Conservation (phyloP, 2,113 vertebrate genomes). For the Tachycineta bicolor region DNA sequence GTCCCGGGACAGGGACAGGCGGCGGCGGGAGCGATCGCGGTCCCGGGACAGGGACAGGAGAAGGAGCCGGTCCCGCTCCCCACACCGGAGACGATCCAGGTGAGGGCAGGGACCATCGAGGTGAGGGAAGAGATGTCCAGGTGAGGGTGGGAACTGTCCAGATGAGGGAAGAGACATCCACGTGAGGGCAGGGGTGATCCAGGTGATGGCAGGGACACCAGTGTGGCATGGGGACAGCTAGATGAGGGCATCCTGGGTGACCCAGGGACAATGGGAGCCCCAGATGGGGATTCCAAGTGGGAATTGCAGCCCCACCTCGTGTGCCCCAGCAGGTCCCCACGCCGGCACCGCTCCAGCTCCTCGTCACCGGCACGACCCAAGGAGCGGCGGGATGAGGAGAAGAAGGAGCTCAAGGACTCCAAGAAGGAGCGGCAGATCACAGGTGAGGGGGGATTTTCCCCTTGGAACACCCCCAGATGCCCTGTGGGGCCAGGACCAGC, state of each 20-base stretch:
- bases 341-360: slow-evolving; percentile 88
- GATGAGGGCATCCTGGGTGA: neutral
- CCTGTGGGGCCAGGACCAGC: neutral
- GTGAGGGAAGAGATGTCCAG: neutral
- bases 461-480: neutral
- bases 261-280: neutral
- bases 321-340: slow-evolving; percentile 77
- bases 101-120: slow-evolving; percentile 29
- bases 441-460: slow-evolving; percentile 67
- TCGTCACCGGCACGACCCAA: slow-evolving; percentile 85
- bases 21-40: slow-evolving; percentile 87
- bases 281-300: neutral
- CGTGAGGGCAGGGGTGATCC: neutral
- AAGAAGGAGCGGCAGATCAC: slow-evolving; percentile 92
- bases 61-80: slow-evolving; percentile 89
- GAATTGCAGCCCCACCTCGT: neutral
- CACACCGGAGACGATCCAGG: slow-evolving; percentile 91
- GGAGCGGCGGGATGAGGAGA: slow-evolving; percentile 88
- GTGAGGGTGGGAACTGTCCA: neutral
- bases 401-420: slow-evolving; percentile 81
- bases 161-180: neutral
- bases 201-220: neutral
- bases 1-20: slow-evolving; percentile 89
- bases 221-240: neutral
- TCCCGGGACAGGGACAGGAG: slow-evolving; percentile 90